Evolutionary conservation across 1,140 invertebrate genomes (phyloP).

Genomic region (Pogonomyrmex californicus): DNA sequence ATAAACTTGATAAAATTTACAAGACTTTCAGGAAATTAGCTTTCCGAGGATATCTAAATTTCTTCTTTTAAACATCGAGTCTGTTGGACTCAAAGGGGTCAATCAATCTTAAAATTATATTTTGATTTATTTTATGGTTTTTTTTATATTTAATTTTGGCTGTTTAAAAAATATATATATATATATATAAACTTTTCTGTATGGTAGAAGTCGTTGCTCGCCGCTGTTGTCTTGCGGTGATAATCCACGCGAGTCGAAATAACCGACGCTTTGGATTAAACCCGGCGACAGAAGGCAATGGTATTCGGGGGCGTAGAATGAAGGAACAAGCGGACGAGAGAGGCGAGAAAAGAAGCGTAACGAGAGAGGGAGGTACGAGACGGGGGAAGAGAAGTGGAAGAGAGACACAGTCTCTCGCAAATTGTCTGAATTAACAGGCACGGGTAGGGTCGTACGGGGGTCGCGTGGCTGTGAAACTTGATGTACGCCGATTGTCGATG

Average conservation of each 20-base stretch:
- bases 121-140: neutral
- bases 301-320: neutral
- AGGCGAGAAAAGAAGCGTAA: conserved; percentile 61
- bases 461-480: conserved; percentile 78
- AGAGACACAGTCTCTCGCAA: conserved; percentile 77
- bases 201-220: neutral
- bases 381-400: conserved; percentile 14
- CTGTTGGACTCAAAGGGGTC: neutral
- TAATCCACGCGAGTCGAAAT: conserved; percentile 8
- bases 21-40: neutral
- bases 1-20: neutral
- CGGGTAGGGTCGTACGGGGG: conserved; percentile 79
- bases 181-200: neutral
- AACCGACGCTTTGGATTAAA: neutral
- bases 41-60: neutral
- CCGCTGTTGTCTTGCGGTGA: neutral
- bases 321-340: conserved; percentile 24
- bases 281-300: neutral
- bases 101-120: neutral
- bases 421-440: conserved; percentile 84
- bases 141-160: neutral
- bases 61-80: neutral
- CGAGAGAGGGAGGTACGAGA: conserved; percentile 56
- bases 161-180: neutral
- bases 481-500: conserved; percentile 36